Evolutionary conservation across 2,113 vertebrate genomes (phyloP).

Genomic region (Haplochromis vanheusdeni): DNA sequence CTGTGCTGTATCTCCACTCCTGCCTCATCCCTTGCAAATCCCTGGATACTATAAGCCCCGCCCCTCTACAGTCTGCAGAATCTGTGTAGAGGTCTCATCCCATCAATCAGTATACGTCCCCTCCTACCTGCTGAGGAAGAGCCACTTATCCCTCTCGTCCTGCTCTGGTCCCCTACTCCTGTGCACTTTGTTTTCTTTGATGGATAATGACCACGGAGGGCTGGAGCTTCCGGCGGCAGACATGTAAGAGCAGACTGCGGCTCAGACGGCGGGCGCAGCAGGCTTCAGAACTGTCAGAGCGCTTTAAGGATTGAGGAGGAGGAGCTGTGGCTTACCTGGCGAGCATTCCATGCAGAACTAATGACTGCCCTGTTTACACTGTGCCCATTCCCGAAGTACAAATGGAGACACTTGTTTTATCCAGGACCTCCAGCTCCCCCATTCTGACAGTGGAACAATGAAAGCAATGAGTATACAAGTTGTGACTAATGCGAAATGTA

Average conservation of each 20-base stretch:
- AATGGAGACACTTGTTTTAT: constrained; percentile 38
- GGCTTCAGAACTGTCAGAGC: constrained; percentile 4
- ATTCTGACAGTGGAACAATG: constrained; percentile 56
- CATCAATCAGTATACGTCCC: constrained; percentile 49
- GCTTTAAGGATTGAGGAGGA: neutral
- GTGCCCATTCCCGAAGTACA: constrained; percentile 45
- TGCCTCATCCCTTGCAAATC: constrained; percentile 9
- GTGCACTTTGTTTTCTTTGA: constrained; percentile 57
- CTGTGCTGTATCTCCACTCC: constrained; percentile 7
- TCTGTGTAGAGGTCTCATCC: neutral
- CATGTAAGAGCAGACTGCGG: constrained; percentile 6
- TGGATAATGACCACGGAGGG: constrained; percentile 8
- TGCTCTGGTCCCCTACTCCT: constrained; percentile 26
- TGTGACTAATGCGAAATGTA: constrained; percentile 65
- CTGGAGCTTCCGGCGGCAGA: constrained; percentile 6
- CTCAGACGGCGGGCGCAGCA: neutral
- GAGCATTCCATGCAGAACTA: constrained; percentile 67
- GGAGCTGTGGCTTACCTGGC: constrained; percentile 36
- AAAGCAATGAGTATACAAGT: constrained; percentile 65
- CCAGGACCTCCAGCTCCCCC: constrained; percentile 26
- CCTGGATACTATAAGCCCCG: constrained; percentile 32
- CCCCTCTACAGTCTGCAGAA: constrained; percentile 2
- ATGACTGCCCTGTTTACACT: constrained; percentile 71
- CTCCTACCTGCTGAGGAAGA: constrained; percentile 62
- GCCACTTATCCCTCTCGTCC: constrained; percentile 31